These are phyloP conservation scores for Epinotia ramella DNA, from an alignment of 2,888 invertebrate genomes.

Conservation along the genomic window DNA sequence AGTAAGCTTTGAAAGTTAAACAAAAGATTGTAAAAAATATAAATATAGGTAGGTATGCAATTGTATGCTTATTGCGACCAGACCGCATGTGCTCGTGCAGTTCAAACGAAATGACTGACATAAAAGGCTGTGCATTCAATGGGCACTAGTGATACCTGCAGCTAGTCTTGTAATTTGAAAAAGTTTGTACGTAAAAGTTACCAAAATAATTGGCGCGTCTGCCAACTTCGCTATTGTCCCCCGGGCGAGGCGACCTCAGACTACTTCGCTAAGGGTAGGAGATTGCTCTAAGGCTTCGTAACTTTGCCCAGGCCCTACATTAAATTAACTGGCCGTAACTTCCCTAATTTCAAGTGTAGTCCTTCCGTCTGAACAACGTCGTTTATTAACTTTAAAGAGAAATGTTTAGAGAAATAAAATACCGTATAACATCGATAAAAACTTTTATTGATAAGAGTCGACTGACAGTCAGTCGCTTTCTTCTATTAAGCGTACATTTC, in stretches of 20 bases:
- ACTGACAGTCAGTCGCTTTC: conserved; percentile 72
- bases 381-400: background rate
- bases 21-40: too few species aligned
- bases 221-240: conserved; percentile 50
- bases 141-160: conserved; percentile 52
- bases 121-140: background rate
- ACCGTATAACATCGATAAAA: conserved; percentile 82
- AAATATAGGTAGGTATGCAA: background rate
- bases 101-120: background rate
- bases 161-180: conserved; percentile 61
- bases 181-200: conserved; percentile 66
- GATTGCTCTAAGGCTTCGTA: conserved; percentile 30
- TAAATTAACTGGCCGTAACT: conserved; percentile 36
- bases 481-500: conserved; percentile 83
- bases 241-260: conserved; percentile 4
- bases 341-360: conserved; percentile 23
- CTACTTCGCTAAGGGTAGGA: conserved; percentile 10
- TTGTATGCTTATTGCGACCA: background rate
- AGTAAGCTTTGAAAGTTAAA: too few species aligned
- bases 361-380: background rate
- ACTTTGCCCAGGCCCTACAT: conserved; percentile 32
- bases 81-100: background rate
- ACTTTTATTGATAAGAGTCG: conserved; percentile 82
- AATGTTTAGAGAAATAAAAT: conserved; percentile 58
- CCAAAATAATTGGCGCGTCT: conserved; percentile 62